Evolutionary conservation across 2,113 vertebrate genomes (phyloP).

Genomic region (Felis chaus): DNA sequence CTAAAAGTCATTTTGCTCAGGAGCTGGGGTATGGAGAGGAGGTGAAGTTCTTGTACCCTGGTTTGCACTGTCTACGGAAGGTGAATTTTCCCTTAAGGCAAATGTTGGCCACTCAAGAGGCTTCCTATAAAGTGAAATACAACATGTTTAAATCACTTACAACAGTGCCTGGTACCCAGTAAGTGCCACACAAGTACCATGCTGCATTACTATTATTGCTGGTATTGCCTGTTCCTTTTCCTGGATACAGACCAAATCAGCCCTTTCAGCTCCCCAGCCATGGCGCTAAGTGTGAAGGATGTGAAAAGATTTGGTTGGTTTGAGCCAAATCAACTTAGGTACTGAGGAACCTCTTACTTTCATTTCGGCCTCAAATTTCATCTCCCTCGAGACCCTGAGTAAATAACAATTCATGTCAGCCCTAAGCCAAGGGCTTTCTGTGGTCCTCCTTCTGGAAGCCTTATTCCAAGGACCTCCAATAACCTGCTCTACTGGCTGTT

Average conservation of each 20-base stretch:
- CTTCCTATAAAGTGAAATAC: not conserved
- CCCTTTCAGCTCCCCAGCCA: not conserved
- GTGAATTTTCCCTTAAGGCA: not conserved
- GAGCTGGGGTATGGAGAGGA: not conserved
- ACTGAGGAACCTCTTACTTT: not conserved
- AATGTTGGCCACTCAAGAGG: not conserved
- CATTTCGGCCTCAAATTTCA: conserved; percentile 10
- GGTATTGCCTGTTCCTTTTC: not conserved
- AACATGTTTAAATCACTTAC: not conserved
- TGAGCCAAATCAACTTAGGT: not conserved
- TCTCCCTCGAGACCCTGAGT: not conserved
- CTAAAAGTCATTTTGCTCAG: conserved; percentile 8
- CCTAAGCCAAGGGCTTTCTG: not conserved
- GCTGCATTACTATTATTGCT: not conserved
- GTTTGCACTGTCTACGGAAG: not conserved
- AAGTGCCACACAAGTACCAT: not conserved
- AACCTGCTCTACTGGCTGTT: not conserved
- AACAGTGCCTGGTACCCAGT: not conserved
- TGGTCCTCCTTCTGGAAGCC: not conserved
- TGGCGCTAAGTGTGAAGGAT: not conserved
- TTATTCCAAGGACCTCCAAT: not conserved
- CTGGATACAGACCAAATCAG: not conserved
- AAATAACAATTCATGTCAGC: not conserved
- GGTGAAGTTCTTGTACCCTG: not conserved
- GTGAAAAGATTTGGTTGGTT: not conserved